Conservation (phyloP, 2,113 vertebrate genomes). For the Oreotragus oreotragus region DNA sequence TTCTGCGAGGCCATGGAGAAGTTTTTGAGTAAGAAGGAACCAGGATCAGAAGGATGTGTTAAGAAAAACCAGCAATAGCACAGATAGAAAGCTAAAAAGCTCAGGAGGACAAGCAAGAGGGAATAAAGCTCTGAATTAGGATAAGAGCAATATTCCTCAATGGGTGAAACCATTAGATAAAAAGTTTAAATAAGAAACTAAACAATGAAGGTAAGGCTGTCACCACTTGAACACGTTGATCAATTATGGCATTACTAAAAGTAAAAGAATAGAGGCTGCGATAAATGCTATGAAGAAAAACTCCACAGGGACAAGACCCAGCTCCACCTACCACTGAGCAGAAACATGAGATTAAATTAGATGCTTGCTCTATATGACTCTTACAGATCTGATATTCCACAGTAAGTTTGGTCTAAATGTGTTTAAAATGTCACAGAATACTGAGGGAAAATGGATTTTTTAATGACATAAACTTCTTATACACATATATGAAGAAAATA, state of each 20-base stretch:
- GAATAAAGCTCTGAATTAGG: not conserved
- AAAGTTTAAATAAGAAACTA: not conserved
- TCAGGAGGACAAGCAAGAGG: not conserved
- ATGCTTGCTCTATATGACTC: not conserved
- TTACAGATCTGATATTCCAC: not conserved
- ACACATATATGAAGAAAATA: not conserved
- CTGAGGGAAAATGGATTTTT: not conserved
- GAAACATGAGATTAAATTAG: not conserved
- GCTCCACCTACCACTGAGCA: not conserved
- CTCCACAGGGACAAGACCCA: not conserved
- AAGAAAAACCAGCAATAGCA: not conserved
- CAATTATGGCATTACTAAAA: not conserved
- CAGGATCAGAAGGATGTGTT: not conserved
- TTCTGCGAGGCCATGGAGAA: not conserved
- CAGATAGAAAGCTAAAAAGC: not conserved
- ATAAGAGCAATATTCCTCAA: not conserved
- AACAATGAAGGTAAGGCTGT: not conserved
- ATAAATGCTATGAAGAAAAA: not conserved
- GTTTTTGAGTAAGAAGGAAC: not conserved
- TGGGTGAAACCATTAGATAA: not conserved
- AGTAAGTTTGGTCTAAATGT: not conserved
- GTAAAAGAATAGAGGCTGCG: not conserved
- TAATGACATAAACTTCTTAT: not conserved
- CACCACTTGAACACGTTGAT: not conserved
- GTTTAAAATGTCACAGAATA: not conserved